Evolutionary conservation across 2,797 vertebrate species (phyloP).

Genomic region (Morus bassanus): DNA sequence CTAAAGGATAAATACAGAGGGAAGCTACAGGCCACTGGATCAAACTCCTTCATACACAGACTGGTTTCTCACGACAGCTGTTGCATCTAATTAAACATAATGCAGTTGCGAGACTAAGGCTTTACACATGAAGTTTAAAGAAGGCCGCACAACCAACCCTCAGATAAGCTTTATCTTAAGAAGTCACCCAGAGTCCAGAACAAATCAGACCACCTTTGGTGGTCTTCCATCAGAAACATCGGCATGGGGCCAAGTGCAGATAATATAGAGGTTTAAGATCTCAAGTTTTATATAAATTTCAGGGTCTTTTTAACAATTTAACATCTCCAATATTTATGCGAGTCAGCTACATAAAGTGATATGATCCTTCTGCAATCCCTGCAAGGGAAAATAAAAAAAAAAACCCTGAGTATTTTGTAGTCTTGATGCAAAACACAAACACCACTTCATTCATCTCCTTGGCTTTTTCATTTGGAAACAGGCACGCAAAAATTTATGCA

Average conservation of each 20-base stretch:
- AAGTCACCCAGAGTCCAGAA: not conserved
- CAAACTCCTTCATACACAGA: not conserved
- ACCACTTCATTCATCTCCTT: not conserved
- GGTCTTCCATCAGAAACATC: not conserved
- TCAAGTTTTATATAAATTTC: not conserved
- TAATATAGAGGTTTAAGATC: not conserved
- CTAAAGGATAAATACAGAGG: not conserved
- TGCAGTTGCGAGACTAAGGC: not conserved
- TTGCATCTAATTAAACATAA: conserved; percentile 15
- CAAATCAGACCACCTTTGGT: not conserved
- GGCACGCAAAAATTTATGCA: not conserved
- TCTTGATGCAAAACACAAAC: not conserved
- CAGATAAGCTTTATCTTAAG: not conserved
- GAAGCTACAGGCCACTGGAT: conserved; percentile 5
- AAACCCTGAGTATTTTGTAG: fast-evolving
- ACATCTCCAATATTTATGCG: not conserved
- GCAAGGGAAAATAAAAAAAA: not conserved
- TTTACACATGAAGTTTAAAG: not conserved
- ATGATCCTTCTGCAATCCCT: not conserved
- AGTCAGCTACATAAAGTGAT: not conserved
- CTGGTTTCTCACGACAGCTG: conserved; percentile 32
- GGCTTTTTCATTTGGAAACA: not conserved
- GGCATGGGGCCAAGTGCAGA: not conserved
- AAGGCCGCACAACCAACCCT: not conserved
- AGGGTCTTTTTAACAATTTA: not conserved